Evolutionary conservation across 1,140 invertebrate species (phyloP).

Genomic region (Drosophila murphyi): DNA sequence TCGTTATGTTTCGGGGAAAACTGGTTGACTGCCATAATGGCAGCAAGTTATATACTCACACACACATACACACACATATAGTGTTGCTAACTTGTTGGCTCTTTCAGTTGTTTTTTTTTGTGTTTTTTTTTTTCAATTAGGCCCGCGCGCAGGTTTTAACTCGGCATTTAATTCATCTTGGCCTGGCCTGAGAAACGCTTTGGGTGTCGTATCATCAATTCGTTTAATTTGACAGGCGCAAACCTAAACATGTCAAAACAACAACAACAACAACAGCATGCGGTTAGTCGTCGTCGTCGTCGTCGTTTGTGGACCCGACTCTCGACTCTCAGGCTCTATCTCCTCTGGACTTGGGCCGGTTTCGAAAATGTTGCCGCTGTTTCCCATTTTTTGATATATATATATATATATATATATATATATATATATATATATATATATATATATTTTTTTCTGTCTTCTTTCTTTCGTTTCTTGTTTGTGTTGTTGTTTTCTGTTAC

Average conservation of each 20-base stretch:
- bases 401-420: no score
- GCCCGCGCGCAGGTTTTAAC: constrained; percentile 75
- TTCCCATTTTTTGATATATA: constrained; percentile 29
- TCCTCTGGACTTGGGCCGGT: constrained; percentile 34
- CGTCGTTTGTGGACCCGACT: constrained; percentile 52
- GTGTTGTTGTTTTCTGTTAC: constrained; percentile 19
- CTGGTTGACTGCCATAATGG: constrained; percentile 80
- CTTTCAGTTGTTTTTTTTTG: constrained; percentile 49
- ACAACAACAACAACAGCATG: constrained; percentile 65
- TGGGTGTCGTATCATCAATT: constrained; percentile 85
- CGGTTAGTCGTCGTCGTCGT: constrained; percentile 52
- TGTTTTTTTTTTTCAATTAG: constrained; percentile 72
- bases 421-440: no score
- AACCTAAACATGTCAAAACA: constrained; percentile 85
- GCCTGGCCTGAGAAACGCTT: constrained; percentile 83
- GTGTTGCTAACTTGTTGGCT: constrained; percentile 71
- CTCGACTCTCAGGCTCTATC: constrained; percentile 10
- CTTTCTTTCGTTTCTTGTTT: constrained; percentile 37
- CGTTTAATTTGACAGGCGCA: constrained; percentile 85
- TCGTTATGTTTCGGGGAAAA: constrained; percentile 79
- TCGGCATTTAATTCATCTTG: constrained; percentile 82
- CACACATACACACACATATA: constrained; percentile 4
- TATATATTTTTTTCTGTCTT: constrained; percentile 29
- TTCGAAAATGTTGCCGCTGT: constrained; percentile 53
- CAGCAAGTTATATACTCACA: constrained; percentile 56